Conservation (phyloP, 2,113 vertebrate species). For the Steatornis caripensis region DNA sequence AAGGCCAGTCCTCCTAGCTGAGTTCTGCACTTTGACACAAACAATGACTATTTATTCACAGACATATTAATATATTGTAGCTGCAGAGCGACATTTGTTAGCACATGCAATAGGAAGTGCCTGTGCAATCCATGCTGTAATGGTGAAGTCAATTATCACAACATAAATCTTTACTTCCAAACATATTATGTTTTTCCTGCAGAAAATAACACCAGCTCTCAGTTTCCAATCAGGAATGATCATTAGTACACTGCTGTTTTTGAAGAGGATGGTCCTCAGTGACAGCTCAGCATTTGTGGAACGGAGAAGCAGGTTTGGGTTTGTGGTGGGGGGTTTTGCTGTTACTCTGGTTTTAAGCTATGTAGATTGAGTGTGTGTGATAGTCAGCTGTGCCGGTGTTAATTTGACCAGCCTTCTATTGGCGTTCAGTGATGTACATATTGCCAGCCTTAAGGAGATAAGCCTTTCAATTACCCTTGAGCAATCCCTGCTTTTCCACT, state of each 20-base stretch:
- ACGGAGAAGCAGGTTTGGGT: not conserved
- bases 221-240: not conserved
- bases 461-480: not conserved
- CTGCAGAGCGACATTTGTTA: not conserved
- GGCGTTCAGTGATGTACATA: accelerated
- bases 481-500: not conserved
- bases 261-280: not conserved
- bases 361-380: no score
- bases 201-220: not conserved
- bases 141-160: not conserved
- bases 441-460: not conserved
- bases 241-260: not conserved
- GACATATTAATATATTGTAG: not conserved
- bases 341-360: not conserved
- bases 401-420: not conserved
- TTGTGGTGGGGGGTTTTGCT: not conserved
- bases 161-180: not conserved
- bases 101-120: not conserved
- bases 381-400: not conserved
- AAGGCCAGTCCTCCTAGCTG: not conserved
- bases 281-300: not conserved
- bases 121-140: not conserved
- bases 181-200: not conserved
- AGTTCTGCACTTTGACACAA: not conserved
- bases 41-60: not conserved